phyloP scores from a whole-genome alignment of 2,888 invertebrate species.

The Lepidocyrtoides sp. region DNA sequence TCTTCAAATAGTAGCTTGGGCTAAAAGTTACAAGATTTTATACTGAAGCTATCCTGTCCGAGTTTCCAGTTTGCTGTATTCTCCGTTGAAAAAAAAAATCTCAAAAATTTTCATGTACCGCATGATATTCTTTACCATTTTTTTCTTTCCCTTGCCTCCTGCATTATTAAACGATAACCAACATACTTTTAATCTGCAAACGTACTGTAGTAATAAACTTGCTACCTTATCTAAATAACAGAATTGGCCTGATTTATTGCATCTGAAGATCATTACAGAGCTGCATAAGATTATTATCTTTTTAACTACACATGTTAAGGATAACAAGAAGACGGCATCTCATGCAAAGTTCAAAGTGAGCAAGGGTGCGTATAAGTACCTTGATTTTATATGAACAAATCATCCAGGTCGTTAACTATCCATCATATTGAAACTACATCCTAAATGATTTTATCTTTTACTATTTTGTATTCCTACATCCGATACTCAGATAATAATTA shows the following conservation, averaged over 20 bases:
- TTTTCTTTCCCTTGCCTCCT: background rate
- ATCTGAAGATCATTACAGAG: constrained; percentile 63
- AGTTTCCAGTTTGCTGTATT: no score
- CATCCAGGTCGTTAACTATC: constrained; percentile 56
- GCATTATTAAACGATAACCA: background rate
- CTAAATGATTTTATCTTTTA: background rate
- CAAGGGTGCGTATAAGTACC: constrained; percentile 34
- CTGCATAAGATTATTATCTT: constrained; percentile 44
- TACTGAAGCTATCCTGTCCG: no score
- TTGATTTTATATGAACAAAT: constrained; percentile 55
- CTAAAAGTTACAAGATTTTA: no score
- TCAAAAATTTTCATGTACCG: no score
- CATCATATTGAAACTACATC: constrained; percentile 16
- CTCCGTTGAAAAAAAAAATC: no score
- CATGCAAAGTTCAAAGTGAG: constrained; percentile 14
- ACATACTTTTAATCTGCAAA: background rate
- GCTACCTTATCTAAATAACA: background rate
- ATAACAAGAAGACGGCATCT: constrained; percentile 39
- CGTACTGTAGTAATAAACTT: background rate
- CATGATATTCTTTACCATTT: background rate
- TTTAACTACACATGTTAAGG: background rate
- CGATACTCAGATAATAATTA: no score
- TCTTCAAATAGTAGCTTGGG: no score
- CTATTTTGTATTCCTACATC: no score
- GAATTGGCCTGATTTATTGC: constrained; percentile 67